phyloP scores from a whole-genome alignment of 1,140 invertebrate species.

The Aphelinus atriplicis region DNA sequence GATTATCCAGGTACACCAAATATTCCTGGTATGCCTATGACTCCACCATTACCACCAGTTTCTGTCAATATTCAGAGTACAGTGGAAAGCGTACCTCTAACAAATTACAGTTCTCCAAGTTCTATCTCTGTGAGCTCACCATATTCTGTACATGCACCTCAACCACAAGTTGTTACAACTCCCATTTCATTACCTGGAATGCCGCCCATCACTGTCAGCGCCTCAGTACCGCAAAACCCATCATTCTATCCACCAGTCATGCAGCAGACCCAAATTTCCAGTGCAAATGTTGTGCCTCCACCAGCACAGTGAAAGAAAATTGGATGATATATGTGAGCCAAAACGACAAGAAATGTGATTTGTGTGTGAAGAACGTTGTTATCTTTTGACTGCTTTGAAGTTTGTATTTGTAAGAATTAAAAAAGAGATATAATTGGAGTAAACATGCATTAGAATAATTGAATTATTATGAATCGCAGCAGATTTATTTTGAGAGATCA shows the following conservation, averaged over 20 bases:
- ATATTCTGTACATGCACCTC: conserved; percentile 32
- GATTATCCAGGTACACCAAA: conserved; percentile 59
- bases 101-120: conserved; percentile 44
- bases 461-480: conserved; percentile 24
- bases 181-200: conserved; percentile 81
- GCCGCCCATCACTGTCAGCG: conserved; percentile 84
- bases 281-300: conserved; percentile 29
- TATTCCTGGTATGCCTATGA: conserved; percentile 72
- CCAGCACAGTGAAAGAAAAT: conserved; percentile 49
- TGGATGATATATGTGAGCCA: conserved; percentile 6
- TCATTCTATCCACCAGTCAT: conserved; percentile 52
- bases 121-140: conserved; percentile 36
- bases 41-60: conserved; percentile 58
- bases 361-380: conserved; percentile 19
- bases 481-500: not conserved
- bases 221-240: conserved; percentile 70
- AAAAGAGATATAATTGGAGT: conserved; percentile 17
- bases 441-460: conserved; percentile 11
- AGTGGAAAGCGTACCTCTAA: not conserved
- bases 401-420: conserved; percentile 32
- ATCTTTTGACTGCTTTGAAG: conserved; percentile 33
- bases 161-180: conserved; percentile 69
- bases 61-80: conserved; percentile 42
- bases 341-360: conserved; percentile 17
- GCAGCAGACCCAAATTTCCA: conserved; percentile 50